Conservation (phyloP, 2,888 invertebrate species). For the Yponomeuta sedellus region DNA sequence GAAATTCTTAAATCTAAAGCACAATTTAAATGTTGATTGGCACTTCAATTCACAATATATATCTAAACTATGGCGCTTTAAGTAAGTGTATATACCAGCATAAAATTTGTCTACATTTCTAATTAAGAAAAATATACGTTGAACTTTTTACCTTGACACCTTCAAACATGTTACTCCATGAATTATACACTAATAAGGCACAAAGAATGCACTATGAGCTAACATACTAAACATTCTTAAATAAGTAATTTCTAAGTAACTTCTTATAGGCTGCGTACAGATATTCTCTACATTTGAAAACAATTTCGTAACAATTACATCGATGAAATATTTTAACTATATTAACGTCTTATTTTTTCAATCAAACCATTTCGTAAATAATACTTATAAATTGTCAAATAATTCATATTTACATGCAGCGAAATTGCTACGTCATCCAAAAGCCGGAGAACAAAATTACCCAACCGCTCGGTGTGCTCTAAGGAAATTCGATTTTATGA, state of each 20-base stretch:
- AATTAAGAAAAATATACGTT: slow-evolving; percentile 1
- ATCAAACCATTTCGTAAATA: too few species aligned
- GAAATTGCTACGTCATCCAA: not conserved
- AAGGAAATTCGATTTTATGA: not conserved
- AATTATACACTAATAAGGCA: slow-evolving; percentile 50
- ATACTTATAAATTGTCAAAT: not conserved
- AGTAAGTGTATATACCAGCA: not conserved
- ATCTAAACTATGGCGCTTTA: not conserved
- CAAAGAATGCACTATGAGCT: slow-evolving; percentile 63
- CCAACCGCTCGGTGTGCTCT: not conserved
- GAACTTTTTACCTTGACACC: not conserved
- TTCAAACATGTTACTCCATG: not conserved
- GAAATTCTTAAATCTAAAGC: not conserved
- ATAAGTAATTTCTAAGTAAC: not conserved
- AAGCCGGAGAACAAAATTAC: not conserved
- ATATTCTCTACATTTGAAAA: not conserved
- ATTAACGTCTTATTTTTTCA: too few species aligned
- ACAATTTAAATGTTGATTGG: not conserved
- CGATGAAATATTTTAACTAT: too few species aligned
- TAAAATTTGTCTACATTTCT: not conserved
- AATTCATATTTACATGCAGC: not conserved
- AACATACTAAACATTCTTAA: not conserved
- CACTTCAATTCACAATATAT: slow-evolving; percentile 4
- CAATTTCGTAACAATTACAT: not conserved
- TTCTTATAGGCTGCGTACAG: not conserved